Percentiles rank a stretch among this genome's conserved stretches.
phyloP scores from a whole-genome alignment of 2,797 vertebrate species.

The Sebastes glaucus region DNA sequence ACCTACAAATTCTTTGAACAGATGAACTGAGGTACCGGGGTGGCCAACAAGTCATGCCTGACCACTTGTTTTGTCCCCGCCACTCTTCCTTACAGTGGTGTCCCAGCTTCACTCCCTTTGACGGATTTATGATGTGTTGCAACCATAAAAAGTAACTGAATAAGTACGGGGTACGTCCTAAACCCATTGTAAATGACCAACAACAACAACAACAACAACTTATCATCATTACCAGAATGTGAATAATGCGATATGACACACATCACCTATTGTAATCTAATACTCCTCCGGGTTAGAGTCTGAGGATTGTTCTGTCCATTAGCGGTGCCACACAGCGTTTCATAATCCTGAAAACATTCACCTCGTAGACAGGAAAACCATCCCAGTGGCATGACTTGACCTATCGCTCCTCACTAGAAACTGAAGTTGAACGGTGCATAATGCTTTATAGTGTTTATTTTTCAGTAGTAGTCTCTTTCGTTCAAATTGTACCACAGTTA shows the following conservation, averaged over 20 bases:
- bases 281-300: constrained; percentile 47
- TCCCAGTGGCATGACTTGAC: constrained; percentile 75
- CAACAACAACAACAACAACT: constrained; percentile 33
- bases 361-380: constrained; percentile 37
- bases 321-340: constrained; percentile 46
- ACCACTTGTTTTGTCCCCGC: constrained; percentile 58
- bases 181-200: constrained; percentile 70
- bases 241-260: constrained; percentile 60
- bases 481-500: constrained; percentile 71
- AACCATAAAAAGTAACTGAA: constrained; percentile 66
- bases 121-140: constrained; percentile 67
- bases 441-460: constrained; percentile 76
- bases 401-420: constrained; percentile 58
- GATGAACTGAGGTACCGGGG: constrained; percentile 87
- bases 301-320: constrained; percentile 43
- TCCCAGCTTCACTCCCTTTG: constrained; percentile 59
- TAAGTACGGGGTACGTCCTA: constrained; percentile 54
- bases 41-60: constrained; percentile 67
- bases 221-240: constrained; percentile 65
- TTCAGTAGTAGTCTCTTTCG: constrained; percentile 65
- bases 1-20: constrained; percentile 99
- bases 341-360: constrained; percentile 54
- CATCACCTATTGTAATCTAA: constrained; percentile 45
- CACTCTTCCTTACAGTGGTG: constrained; percentile 33
- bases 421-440: constrained; percentile 69